Conservation (phyloP, 2,113 vertebrate genomes). For the Archilochus colubris region DNA sequence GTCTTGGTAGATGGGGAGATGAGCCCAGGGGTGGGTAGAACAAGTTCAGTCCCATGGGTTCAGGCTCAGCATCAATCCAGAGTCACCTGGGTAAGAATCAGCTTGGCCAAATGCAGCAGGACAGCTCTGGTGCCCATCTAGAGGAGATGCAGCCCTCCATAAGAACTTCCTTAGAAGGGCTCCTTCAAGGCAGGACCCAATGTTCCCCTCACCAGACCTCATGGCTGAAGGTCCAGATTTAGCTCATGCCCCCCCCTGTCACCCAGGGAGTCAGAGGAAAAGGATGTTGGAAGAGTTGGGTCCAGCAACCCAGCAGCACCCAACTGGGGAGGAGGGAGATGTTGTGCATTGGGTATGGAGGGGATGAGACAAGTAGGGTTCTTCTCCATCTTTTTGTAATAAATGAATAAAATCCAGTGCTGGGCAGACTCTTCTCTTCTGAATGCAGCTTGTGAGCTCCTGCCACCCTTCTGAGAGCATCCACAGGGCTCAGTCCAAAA, state of each 20-base stretch:
- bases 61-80: neutral
- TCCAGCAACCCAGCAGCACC: accelerated
- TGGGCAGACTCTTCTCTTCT: neutral
- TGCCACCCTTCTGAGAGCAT: neutral
- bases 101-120: accelerated
- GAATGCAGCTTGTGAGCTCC: neutral
- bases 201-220: neutral
- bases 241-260: neutral
- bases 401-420: neutral
- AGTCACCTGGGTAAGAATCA: too few relatives aligned
- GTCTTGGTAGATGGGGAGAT: neutral
- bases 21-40: neutral
- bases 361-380: neutral
- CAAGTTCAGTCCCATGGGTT: neutral
- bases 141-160: neutral
- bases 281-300: neutral
- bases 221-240: neutral
- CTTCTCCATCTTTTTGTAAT: neutral
- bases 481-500: neutral
- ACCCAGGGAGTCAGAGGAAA: neutral
- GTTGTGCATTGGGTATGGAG: neutral
- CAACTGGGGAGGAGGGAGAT: neutral
- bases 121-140: neutral
- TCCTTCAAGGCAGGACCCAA: neutral
- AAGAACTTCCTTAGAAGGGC: neutral